Base-by-base conservation (phyloP, 2,888 invertebrate genomes). In the Gymnocheta viridis region DNA sequence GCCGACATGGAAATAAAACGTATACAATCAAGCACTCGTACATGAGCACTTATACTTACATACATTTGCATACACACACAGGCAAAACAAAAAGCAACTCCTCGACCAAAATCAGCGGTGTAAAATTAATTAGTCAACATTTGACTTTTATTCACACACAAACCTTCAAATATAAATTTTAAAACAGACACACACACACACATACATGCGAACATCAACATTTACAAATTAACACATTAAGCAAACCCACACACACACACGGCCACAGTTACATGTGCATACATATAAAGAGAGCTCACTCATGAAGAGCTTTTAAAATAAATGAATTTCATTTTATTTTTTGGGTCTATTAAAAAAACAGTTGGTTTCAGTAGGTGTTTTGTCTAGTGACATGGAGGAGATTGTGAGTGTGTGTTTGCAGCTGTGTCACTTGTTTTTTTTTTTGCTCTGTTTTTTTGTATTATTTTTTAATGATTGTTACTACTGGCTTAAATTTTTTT, bases 101-200 rank as follows among this genome's bases (percentile, higher is more conserved):
- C 14, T 5, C 51, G n/a, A 51, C 51, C 64, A 41, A 64, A 54
- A 64, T 64, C 69, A 82, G 60, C 73, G 67, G 67, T 78, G 69
- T 56, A 69, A 73, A 79, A 82, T 82, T 82, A 82, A 82, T 82
- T 82, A 82, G 82, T 79, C 78, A 82, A 78, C 62, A 78, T 72
- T 78, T 82, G 62, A 62, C 78, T 64, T 79, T 82, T 82, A 60
- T 58, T 51, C 70, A 17, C 41, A 60, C 19, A 77, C 77, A 66
- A 32, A 64, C 24, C n/a, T 35, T 32, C 19, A 60, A 41, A 77
- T 17, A 67, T 27, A 60, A 19, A 56, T 64, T 72, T 32, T 10
- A 29, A 47, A 67, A 64, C 9, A 19, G 19, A 22, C 17, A 66
- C 9, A 44, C 24, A 35, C 27, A 54, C 38, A 72, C 0, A 0